A percentile compares a stretch with the other conserved stretches of the same genome.
Conservation (phyloP, 2,113 vertebrate species). For the Rhinoptilus africanus region DNA sequence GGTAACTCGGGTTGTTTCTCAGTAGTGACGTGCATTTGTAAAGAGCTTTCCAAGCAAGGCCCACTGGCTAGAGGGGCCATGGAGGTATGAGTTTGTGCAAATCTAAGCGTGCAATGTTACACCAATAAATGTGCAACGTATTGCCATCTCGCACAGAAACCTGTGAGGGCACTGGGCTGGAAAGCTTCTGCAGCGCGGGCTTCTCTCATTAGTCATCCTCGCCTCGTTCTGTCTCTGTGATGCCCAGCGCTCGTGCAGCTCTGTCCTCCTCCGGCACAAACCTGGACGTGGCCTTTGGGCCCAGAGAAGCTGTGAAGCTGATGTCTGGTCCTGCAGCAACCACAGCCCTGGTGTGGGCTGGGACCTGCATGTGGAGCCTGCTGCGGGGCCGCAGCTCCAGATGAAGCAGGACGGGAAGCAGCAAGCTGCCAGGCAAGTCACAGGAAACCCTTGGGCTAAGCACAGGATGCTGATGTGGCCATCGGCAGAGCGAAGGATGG, state of each 20-base stretch:
- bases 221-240: slow-evolving; percentile 57
- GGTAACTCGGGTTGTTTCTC: not conserved
- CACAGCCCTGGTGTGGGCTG: not conserved
- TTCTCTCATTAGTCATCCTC: slow-evolving; percentile 60
- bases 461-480: not conserved
- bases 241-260: not conserved
- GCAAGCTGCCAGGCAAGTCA: not conserved
- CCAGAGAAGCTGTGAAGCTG: not conserved
- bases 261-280: not conserved
- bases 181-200: slow-evolving; percentile 16
- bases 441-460: not conserved
- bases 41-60: not conserved
- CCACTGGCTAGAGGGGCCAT: not conserved
- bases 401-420: not conserved
- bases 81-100: not conserved
- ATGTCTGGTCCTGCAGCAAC: not conserved
- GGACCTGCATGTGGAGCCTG: not conserved
- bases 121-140: not conserved
- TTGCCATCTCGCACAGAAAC: not conserved
- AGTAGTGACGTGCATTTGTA: not conserved
- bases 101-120: not conserved
- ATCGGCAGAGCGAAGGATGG: not conserved
- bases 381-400: not conserved
- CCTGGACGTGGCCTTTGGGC: not conserved
- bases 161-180: slow-evolving; percentile 10